These are phyloP conservation scores for Beroe ovata DNA, from an alignment of 37 sponge, comb jelly and placozoan species.

Conservation along the genomic window DNA sequence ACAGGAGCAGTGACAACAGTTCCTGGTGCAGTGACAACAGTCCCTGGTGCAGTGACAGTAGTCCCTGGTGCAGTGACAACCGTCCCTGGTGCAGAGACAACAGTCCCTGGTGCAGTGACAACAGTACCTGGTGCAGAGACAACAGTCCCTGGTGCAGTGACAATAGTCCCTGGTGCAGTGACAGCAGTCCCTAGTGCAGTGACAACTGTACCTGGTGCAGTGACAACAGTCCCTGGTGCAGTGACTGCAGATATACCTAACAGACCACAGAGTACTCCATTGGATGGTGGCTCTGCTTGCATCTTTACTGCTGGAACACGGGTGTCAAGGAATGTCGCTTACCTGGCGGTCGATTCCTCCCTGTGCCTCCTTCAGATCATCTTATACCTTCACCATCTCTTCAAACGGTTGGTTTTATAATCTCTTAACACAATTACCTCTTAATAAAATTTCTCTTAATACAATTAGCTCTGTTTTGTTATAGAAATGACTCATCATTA, in stretches of 20 bases:
- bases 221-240: too few relatives aligned
- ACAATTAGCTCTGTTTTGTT: too few relatives aligned
- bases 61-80: neutral
- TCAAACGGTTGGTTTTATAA: neutral
- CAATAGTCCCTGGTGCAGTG: neutral
- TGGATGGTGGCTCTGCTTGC: neutral
- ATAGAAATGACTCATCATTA: too few relatives aligned
- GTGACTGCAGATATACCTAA: too few relatives aligned
- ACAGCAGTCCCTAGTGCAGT: neutral
- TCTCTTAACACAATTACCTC: too few relatives aligned
- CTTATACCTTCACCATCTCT: neutral
- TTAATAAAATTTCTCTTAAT: too few relatives aligned
- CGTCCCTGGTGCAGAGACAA: neutral
- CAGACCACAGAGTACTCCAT: too few relatives aligned
- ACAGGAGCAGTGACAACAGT: neutral
- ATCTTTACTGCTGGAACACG: neutral
- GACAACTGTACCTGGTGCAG: neutral
- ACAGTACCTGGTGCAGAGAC: neutral
- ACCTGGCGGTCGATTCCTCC: neutral
- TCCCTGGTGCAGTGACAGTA: neutral
- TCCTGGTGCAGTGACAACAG: neutral
- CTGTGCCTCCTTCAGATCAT: neutral
- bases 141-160: neutral
- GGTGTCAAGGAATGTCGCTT: neutral
- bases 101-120: neutral